Conservation (phyloP, 2,797 vertebrate genomes). For the Prionace glauca region DNA sequence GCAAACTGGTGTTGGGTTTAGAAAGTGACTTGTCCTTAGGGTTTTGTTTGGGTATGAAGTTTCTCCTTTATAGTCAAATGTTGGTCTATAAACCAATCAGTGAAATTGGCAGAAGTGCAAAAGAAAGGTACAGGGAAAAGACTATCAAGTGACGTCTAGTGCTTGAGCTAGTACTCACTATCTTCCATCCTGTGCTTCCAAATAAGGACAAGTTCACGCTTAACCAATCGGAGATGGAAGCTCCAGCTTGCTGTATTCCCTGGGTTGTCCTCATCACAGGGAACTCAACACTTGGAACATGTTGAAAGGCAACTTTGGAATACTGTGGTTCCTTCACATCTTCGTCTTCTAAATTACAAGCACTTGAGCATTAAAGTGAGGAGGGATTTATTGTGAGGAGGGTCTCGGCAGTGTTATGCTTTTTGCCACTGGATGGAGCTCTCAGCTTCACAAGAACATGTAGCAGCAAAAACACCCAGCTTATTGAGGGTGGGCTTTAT, state of each 20-base stretch:
- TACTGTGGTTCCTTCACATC: not conserved
- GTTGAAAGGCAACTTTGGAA: too few species aligned
- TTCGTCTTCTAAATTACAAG: not conserved
- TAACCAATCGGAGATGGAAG: not conserved
- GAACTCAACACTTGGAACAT: not conserved
- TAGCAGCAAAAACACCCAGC: not conserved
- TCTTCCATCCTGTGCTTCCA: not conserved
- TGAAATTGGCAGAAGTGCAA: not conserved
- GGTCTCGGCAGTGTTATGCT: not conserved
- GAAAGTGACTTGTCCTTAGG: not conserved
- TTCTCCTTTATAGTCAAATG: not conserved
- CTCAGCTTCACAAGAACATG: not conserved
- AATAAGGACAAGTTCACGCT: not conserved
- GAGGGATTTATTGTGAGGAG: not conserved
- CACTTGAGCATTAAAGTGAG: not conserved
- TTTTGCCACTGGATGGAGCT: not conserved
- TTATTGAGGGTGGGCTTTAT: not conserved
- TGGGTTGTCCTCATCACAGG: not conserved
- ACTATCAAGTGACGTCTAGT: not conserved
- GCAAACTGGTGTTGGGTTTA: not conserved
- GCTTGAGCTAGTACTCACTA: not conserved
- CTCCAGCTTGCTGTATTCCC: not conserved
- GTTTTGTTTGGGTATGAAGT: not conserved
- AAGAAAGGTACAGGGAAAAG: not conserved
- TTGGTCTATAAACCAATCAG: not conserved